Conservation (phyloP, 2,888 invertebrate genomes). For the Ellobium chinense region DNA sequence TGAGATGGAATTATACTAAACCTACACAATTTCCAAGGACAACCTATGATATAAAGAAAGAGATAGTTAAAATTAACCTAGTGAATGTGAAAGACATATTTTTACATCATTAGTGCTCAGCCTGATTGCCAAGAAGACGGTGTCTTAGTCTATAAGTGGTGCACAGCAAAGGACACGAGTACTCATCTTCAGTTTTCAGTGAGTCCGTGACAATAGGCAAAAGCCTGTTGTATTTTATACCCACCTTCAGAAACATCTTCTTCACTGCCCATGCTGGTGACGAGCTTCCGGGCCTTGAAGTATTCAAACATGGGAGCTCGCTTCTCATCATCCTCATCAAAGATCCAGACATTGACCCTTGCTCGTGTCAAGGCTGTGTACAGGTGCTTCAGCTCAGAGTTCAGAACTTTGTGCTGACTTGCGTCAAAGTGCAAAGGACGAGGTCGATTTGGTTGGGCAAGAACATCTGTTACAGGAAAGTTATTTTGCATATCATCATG, state of each 20-base stretch:
- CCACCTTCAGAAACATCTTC: conserved; percentile 1
- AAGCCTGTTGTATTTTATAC: background rate
- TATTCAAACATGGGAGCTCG: conserved; percentile 74
- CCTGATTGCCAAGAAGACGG: no score
- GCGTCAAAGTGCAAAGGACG: conserved; percentile 69
- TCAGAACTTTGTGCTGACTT: conserved; percentile 71
- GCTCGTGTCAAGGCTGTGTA: conserved; percentile 75
- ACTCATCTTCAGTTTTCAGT: no score
- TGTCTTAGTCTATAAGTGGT: no score
- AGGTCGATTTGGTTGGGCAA: conserved; percentile 58
- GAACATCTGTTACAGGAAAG: conserved; percentile 59
- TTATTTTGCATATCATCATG: no score
- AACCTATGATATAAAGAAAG: no score
- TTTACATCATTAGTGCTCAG: no score
- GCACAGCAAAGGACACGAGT: no score
- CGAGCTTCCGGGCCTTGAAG: conserved; percentile 66
- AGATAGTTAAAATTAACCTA: no score
- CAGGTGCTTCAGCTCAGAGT: conserved; percentile 72
- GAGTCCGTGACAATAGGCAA: no score
- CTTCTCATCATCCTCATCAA: conserved; percentile 68
- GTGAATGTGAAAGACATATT: no score
- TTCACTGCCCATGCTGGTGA: conserved; percentile 46
- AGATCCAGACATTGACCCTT: conserved; percentile 76
- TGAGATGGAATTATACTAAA: no score
- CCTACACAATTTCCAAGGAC: no score